A percentile compares a stretch with the other conserved stretches of the same genome.
phyloP scores from a whole-genome alignment of 2,888 invertebrate genomes.

The Apoderus coryli region DNA sequence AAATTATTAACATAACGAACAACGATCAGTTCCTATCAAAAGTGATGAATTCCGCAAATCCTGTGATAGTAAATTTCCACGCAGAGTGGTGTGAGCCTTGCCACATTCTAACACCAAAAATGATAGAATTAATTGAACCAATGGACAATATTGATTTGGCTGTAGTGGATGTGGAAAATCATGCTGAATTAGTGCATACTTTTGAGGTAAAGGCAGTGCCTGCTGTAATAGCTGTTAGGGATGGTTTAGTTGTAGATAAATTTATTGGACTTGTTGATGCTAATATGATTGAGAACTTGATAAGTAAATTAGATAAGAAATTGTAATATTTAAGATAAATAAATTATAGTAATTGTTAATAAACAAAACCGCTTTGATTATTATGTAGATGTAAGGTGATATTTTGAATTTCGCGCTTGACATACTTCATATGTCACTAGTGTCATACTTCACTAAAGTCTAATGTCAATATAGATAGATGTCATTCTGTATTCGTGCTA shows the following conservation, averaged over 20 bases:
- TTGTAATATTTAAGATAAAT: too few species aligned
- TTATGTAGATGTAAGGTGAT: too few species aligned
- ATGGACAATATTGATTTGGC: conserved; percentile 61
- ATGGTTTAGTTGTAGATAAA: conserved; percentile 73
- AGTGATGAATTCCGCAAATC: conserved; percentile 70
- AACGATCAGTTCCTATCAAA: conserved; percentile 66
- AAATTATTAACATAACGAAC: conserved; percentile 44
- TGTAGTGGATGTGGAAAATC: conserved; percentile 67
- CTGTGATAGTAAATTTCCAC: conserved; percentile 83
- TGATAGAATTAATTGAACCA: conserved; percentile 60
- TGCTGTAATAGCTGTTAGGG: conserved; percentile 65
- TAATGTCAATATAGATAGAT: too few species aligned
- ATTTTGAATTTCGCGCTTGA: too few species aligned
- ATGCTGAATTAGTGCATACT: conserved; percentile 68
- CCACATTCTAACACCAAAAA: conserved; percentile 71
- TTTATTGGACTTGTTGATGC: conserved; percentile 77
- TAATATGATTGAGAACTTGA: conserved; percentile 63
- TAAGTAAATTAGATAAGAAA: conserved; percentile 41
- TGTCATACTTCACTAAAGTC: too few species aligned
- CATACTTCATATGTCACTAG: too few species aligned
- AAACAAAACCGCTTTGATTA: too few species aligned
- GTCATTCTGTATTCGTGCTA: too few species aligned
- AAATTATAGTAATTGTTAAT: too few species aligned
- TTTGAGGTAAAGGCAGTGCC: conserved; percentile 75
- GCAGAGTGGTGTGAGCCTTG: conserved; percentile 88